A percentile compares a stretch with the other conserved stretches of the same genome.
phyloP scores from a whole-genome alignment of 2,113 vertebrate genomes.

The Elachura formosa region DNA sequence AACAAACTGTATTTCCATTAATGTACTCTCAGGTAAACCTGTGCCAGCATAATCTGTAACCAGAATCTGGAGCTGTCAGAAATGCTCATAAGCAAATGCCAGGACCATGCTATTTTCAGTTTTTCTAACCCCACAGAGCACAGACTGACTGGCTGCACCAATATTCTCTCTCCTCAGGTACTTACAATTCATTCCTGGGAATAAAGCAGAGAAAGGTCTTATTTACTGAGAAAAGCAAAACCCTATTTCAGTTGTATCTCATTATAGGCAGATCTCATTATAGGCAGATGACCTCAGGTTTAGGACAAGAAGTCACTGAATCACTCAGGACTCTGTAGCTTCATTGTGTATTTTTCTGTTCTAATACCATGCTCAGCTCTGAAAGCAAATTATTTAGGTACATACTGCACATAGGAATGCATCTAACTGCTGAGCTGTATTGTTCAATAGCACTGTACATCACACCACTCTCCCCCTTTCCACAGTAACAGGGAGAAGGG shows the following conservation, averaged over 20 bases:
- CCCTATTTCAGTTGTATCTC: background rate
- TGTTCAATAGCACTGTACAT: background rate
- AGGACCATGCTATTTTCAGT: background rate
- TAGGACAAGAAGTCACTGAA: constrained; percentile 12
- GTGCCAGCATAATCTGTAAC: rapidly evolving
- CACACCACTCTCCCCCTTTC: background rate
- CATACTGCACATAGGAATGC: background rate
- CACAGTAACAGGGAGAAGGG: background rate
- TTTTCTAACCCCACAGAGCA: background rate
- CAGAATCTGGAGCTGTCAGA: background rate
- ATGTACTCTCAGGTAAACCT: background rate
- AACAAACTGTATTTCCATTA: background rate
- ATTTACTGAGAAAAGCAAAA: constrained; percentile 2
- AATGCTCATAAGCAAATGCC: background rate
- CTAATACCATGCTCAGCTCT: background rate
- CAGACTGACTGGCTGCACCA: rapidly evolving
- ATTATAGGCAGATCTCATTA: background rate
- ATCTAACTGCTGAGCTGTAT: background rate
- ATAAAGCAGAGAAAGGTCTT: background rate
- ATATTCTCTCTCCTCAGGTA: background rate
- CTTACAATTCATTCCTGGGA: background rate
- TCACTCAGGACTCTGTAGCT: background rate
- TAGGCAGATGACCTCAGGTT: background rate
- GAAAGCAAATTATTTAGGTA: constrained; percentile 26
- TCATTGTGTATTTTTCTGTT: background rate